These are phyloP conservation scores for Tringa solitaria DNA, from an alignment of 2,113 vertebrate genomes.

Conservation along the genomic window DNA sequence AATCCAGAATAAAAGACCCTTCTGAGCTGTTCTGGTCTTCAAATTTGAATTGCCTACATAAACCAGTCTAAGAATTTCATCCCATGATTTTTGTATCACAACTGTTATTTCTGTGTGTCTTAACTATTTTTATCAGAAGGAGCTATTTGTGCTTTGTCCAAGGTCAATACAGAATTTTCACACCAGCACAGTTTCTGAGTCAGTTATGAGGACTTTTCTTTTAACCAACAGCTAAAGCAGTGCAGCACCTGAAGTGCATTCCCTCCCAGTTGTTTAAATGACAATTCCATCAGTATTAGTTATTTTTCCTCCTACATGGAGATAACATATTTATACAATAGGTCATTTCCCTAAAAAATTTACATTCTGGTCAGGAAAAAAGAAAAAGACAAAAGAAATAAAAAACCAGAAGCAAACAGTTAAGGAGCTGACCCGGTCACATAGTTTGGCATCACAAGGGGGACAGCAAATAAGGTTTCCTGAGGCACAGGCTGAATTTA, in stretches of 20 bases:
- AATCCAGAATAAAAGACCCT: neutral
- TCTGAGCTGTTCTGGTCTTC: neutral
- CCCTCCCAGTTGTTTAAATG: neutral
- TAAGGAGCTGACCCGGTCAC: neutral
- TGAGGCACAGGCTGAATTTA: neutral
- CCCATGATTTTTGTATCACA: neutral
- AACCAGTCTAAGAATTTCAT: neutral
- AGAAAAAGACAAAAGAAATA: neutral
- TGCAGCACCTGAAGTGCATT: neutral
- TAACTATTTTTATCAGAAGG: neutral
- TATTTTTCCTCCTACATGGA: neutral
- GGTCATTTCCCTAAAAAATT: neutral
- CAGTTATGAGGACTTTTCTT: neutral
- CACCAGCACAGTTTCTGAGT: neutral
- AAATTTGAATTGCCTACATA: neutral
- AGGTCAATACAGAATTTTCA: neutral
- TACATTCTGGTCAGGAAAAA: neutral
- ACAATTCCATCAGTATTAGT: neutral
- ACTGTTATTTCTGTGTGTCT: neutral
- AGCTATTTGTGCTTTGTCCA: neutral
- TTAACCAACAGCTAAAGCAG: neutral
- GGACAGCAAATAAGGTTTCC: neutral
- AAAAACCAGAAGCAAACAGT: neutral
- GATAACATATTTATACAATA: neutral
- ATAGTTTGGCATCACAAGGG: neutral